Percentiles rank a stretch among this genome's conserved stretches.
phyloP scores from a whole-genome alignment of 2,113 vertebrate genomes.

The Bufo gargarizans region DNA sequence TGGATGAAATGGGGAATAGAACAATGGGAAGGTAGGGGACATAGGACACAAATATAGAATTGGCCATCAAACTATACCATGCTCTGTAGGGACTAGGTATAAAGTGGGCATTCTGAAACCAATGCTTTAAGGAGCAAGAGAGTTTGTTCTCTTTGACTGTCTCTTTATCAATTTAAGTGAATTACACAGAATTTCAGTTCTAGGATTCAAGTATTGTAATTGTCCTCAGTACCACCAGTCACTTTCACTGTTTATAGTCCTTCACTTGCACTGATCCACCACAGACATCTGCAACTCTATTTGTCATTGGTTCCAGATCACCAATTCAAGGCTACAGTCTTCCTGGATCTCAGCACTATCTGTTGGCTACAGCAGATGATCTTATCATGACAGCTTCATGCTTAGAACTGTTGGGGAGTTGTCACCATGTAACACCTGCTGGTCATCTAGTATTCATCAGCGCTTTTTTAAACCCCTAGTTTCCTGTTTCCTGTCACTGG shows the following conservation, averaged over 20 bases:
- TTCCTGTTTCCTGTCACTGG: constrained; percentile 42
- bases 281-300: background rate
- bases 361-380: constrained; percentile 23
- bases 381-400: constrained; percentile 34
- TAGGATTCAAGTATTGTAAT: background rate
- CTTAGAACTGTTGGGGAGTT: constrained; percentile 20
- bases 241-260: background rate
- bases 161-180: too few species aligned
- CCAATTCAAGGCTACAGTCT: background rate
- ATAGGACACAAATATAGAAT: too few species aligned
- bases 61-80: too few species aligned
- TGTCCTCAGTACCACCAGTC: background rate
- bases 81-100: too few species aligned
- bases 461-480: constrained; percentile 16
- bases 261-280: background rate
- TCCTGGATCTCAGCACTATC: constrained; percentile 23
- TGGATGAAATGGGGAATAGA: too few species aligned
- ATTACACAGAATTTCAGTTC: background rate
- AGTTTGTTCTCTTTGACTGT: too few species aligned
- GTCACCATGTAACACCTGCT: constrained; percentile 33
- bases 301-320: background rate
- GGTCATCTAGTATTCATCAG: constrained; percentile 13
- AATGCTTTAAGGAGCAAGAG: too few species aligned
- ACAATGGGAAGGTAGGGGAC: too few species aligned
- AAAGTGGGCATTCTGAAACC: too few species aligned